A percentile compares a stretch with the other conserved stretches of the same genome.
Conservation (phyloP, 2,888 invertebrate species). For the Coenonympha glycerion region DNA sequence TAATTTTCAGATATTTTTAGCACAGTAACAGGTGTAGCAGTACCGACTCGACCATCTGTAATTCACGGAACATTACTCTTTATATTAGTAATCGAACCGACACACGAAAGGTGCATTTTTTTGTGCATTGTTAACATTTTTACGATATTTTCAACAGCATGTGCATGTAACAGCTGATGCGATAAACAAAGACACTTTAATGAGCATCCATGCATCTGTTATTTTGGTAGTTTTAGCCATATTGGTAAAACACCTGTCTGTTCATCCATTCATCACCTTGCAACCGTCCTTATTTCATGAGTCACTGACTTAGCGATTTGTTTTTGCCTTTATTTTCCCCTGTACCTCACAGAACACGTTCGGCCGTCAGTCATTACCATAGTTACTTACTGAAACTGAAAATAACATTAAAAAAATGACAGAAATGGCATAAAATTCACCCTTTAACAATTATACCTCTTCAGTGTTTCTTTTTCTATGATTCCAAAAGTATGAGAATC, state of each 20-base stretch:
- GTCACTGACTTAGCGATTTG: too few relatives aligned
- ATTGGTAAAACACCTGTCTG: neutral
- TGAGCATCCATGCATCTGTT: neutral
- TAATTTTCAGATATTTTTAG: slow-evolving; percentile 7
- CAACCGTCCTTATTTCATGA: too few relatives aligned
- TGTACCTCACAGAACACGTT: too few relatives aligned
- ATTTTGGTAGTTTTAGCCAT: neutral
- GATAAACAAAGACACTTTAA: neutral
- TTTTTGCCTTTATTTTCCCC: too few relatives aligned
- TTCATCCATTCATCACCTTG: too few relatives aligned
- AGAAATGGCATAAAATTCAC: too few relatives aligned
- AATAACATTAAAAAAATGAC: too few relatives aligned
- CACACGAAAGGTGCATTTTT: neutral
- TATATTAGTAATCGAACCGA: slow-evolving; percentile 5
- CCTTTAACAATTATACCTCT: too few relatives aligned
- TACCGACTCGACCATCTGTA: slow-evolving; percentile 4
- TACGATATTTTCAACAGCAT: neutral
- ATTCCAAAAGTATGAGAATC: neutral
- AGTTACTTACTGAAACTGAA: too few relatives aligned
- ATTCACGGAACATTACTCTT: neutral
- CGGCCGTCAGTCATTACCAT: too few relatives aligned
- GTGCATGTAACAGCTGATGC: slow-evolving; percentile 10
- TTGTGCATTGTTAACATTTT: neutral
- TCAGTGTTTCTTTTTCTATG: too few relatives aligned
- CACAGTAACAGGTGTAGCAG: slow-evolving; percentile 9